A percentile compares a stretch with the other conserved stretches of the same genome.
phyloP scores from a whole-genome alignment of 1,140 invertebrate species.

The Neodiprion pinetum region DNA sequence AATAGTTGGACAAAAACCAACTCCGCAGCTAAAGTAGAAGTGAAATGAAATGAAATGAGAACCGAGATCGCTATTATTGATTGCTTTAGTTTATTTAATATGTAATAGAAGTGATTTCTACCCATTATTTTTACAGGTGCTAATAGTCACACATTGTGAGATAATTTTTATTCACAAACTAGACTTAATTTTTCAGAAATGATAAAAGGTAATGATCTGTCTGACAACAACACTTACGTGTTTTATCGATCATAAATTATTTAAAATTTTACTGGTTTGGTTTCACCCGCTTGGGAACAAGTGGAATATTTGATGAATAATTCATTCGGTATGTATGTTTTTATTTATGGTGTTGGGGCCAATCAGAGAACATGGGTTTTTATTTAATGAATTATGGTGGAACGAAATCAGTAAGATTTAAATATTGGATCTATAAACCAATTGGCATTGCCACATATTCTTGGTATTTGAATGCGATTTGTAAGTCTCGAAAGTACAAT shows the following conservation, averaged over 20 bases:
- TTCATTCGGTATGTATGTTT: constrained; percentile 32
- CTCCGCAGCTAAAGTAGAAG: constrained; percentile 47
- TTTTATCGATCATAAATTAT: not conserved
- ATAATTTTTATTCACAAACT: constrained; percentile 11
- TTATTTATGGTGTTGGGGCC: constrained; percentile 38
- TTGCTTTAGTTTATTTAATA: not conserved
- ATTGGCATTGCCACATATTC: too few species aligned
- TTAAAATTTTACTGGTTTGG: not conserved
- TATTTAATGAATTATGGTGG: not conserved
- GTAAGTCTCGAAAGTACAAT: too few species aligned
- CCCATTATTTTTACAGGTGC: not conserved
- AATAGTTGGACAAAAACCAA: constrained; percentile 50
- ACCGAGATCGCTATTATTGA: not conserved
- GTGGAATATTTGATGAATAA: constrained; percentile 34
- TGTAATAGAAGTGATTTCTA: too few species aligned
- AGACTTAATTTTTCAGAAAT: not conserved
- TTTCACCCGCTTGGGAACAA: constrained; percentile 26
- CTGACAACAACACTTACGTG: not conserved
- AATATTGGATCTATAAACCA: not conserved
- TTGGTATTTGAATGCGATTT: too few species aligned
- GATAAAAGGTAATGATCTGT: not conserved
- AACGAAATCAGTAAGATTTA: constrained; percentile 17
- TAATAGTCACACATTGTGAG: not conserved
- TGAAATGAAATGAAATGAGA: constrained; percentile 20
- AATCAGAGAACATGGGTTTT: constrained; percentile 28